Evolutionary conservation across 2,113 vertebrate genomes (phyloP).

Genomic region (Semicossyphus pulcher): DNA sequence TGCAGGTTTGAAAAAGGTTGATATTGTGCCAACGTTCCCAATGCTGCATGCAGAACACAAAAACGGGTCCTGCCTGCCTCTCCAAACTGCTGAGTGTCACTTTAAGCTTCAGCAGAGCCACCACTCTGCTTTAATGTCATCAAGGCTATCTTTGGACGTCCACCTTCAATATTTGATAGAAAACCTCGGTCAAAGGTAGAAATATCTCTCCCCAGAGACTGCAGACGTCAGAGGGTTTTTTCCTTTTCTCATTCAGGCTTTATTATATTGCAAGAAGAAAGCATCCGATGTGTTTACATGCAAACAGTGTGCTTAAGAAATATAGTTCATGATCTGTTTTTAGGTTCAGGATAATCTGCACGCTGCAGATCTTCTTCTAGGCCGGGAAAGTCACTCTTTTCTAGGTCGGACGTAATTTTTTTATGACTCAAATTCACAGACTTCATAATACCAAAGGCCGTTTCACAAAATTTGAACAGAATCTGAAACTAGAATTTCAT

Average conservation of each 20-base stretch:
- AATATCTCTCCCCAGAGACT: conserved; percentile 61
- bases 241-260: conserved; percentile 33
- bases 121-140: conserved; percentile 59
- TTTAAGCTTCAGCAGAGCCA: conserved; percentile 53
- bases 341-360: not conserved
- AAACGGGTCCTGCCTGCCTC: not conserved
- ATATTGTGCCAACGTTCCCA: not conserved
- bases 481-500: too few relatives aligned
- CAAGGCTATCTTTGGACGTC: conserved; percentile 68
- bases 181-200: conserved; percentile 76
- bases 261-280: not conserved
- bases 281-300: conserved; percentile 8
- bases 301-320: not conserved
- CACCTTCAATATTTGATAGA: conserved; percentile 78
- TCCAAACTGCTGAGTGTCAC: conserved; percentile 51
- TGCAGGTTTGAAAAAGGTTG: too few relatives aligned
- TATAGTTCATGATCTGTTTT: conserved; percentile 5
- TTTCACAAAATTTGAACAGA: not conserved
- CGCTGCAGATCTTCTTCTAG: not conserved
- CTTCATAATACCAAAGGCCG: not conserved
- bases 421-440: not conserved
- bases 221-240: conserved; percentile 38
- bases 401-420: not conserved
- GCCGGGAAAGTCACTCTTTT: not conserved
- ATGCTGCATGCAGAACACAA: not conserved